Base-by-base conservation (phyloP, 2,888 invertebrate species). In the Cotesia congregata region DNA sequence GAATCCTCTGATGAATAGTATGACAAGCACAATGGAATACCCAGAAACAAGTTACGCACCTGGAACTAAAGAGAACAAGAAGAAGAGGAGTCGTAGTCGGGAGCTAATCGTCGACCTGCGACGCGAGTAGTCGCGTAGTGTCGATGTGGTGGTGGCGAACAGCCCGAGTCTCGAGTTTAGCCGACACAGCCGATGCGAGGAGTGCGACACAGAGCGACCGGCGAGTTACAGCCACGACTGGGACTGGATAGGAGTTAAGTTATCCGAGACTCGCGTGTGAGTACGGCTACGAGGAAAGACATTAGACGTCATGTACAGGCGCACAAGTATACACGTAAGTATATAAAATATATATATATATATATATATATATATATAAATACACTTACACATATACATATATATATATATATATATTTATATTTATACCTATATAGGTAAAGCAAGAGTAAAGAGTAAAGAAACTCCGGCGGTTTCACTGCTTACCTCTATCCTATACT, bases 381-480 rank as follows among this genome's bases (percentile, higher is more conserved):
- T 40, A 68, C 30, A 65, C 50, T 12, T 65, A 30, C 7, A 65
- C 20, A 65, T 62, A 17, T 62, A 62, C n/a, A 17, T 6, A 15
- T 65, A 41, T 38, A n/a, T 3, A 7, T 50, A 50, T 12, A 50
- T 12, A 12, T 12, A 50, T 12, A 50, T 50, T 12, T 50, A 50
- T 12, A 50, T 50, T 2, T 50, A 50, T 50, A 50, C 12, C 12
- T 50, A 12, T 50, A 50, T 12, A 50, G 50, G 39, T 60, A 59
- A 60, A 30, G 64, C 65, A 59, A 50, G 40, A n/a, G 39, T 39
- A 30, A 38, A 9, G 62, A 62, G 72, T 39, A 41, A 74, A 39
- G 69, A 41, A 30, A 60, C 50, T 17, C 39, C 17, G 41, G 62
- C 30, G 70, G 41, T 70, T 39, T 50, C 70, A 7, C 61, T 15